phyloP scores from a whole-genome alignment of 2,797 vertebrate species.

The Poecilia gillii region DNA sequence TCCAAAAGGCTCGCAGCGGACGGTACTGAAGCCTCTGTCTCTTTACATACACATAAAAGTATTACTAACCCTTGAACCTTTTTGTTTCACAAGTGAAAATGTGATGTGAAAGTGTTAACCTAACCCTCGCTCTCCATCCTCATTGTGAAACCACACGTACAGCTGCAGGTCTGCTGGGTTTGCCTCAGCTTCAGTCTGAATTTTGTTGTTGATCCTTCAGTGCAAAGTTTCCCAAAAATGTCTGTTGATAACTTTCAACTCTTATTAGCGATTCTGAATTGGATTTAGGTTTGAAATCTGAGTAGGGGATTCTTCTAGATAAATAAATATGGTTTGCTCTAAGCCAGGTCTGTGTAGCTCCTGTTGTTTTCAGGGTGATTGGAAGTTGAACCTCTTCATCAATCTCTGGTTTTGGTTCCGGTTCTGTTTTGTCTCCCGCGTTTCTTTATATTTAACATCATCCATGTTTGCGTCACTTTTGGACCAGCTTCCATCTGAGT shows the following conservation, averaged over 20 bases:
- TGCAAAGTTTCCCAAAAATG: background rate
- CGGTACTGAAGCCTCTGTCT: constrained; percentile 77
- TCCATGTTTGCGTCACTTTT: background rate
- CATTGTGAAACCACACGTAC: background rate
- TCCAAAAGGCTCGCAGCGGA: constrained; percentile 86
- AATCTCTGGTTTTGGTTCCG: too few species aligned
- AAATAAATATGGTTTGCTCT: background rate
- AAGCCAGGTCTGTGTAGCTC: background rate
- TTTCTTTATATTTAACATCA: background rate
- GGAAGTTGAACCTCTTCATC: too few species aligned
- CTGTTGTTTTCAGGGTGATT: background rate
- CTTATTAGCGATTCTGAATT: background rate
- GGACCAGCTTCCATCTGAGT: background rate
- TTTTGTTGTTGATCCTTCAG: background rate
- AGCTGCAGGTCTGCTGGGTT: background rate
- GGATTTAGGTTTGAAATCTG: background rate
- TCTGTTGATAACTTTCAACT: background rate
- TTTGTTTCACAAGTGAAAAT: background rate
- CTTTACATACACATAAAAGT: background rate
- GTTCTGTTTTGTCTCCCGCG: too few species aligned
- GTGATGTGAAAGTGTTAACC: background rate
- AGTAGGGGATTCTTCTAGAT: background rate
- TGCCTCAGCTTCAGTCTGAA: background rate
- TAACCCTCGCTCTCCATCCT: background rate
- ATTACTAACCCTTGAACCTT: background rate